These are phyloP conservation scores for Anthopleura xanthogrammica DNA, from an alignment of 92 coral and sea anemone species.

Conservation along the genomic window DNA sequence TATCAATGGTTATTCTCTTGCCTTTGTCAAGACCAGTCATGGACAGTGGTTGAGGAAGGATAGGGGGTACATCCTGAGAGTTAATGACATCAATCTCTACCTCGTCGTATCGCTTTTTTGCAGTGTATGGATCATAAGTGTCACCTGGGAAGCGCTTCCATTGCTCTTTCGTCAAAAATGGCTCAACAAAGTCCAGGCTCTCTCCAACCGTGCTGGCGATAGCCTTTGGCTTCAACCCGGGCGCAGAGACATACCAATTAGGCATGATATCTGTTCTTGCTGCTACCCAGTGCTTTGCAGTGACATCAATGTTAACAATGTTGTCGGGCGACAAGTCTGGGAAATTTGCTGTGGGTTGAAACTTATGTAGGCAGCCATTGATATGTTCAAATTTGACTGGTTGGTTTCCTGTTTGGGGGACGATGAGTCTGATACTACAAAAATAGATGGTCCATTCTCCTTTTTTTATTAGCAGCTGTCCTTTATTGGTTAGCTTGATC, in stretches of 20 bases:
- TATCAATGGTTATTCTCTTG: constrained; percentile 8
- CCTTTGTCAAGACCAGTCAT: constrained; percentile 18
- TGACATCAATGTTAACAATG: constrained; percentile 33
- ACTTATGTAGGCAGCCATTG: constrained; percentile 71
- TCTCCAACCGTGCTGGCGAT: constrained; percentile 59
- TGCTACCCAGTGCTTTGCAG: constrained; percentile 60
- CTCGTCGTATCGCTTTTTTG: constrained; percentile 45
- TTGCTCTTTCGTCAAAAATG: constrained; percentile 67
- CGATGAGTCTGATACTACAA: constrained; percentile 65
- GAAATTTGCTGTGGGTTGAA: constrained; percentile 57
- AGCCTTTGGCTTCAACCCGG: constrained; percentile 44
- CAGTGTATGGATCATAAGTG: constrained; percentile 66
- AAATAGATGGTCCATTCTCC: constrained; percentile 86
- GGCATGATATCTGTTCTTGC: constrained; percentile 87
- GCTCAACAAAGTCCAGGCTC: constrained; percentile 60
- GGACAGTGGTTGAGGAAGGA: constrained; percentile 30
- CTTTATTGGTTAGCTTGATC: constrained; percentile 69
- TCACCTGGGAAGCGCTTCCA: constrained; percentile 70
- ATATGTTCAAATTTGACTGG: constrained; percentile 56
- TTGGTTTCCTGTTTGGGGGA: not conserved
- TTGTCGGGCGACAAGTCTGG: constrained; percentile 41
- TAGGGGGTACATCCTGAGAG: not conserved
- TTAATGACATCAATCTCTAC: constrained; percentile 24
- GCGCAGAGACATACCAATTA: constrained; percentile 65
- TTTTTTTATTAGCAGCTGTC: constrained; percentile 38